Percentiles rank a stretch among this genome's conserved stretches.
Evolutionary conservation across 2,888 invertebrate genomes (phyloP).

Genomic region (Melieria omissa): DNA sequence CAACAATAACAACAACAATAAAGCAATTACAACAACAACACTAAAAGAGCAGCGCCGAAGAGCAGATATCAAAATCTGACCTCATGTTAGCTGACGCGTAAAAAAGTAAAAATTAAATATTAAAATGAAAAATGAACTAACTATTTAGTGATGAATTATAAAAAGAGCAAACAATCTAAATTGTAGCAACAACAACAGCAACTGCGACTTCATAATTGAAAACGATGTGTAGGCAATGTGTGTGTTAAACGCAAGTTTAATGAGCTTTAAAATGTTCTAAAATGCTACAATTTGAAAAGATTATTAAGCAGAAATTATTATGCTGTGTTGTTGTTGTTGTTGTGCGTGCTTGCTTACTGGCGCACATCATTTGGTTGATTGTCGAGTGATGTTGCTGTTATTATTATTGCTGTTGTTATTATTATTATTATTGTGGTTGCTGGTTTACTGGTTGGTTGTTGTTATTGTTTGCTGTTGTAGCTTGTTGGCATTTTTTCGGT

Average conservation of each 20-base stretch:
- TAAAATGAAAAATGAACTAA: no score
- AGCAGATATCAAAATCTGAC: background rate
- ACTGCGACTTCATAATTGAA: no score
- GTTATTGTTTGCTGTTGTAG: background rate
- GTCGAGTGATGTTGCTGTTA: no score
- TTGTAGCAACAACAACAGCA: no score
- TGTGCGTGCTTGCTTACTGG: background rate
- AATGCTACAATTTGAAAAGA: slow-evolving; percentile 18
- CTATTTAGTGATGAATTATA: no score
- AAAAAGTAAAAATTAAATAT: no score
- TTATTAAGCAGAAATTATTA: slow-evolving; percentile 17
- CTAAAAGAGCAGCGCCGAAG: background rate
- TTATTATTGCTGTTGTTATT: background rate
- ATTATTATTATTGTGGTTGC: background rate
- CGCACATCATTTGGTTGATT: no score
- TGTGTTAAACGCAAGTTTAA: slow-evolving; percentile 16
- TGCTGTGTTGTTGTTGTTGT: background rate
- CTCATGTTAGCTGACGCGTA: no score
- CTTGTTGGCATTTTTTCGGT: background rate
- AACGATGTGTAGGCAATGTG: no score
- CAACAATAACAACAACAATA: slow-evolving; percentile 1
- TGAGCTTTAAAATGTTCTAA: slow-evolving; percentile 20
- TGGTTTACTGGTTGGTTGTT: no score
- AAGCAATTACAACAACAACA: background rate
- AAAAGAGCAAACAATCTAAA: no score